phyloP scores from a whole-genome alignment of 2,113 vertebrate species.

The Centropus unirufus region DNA sequence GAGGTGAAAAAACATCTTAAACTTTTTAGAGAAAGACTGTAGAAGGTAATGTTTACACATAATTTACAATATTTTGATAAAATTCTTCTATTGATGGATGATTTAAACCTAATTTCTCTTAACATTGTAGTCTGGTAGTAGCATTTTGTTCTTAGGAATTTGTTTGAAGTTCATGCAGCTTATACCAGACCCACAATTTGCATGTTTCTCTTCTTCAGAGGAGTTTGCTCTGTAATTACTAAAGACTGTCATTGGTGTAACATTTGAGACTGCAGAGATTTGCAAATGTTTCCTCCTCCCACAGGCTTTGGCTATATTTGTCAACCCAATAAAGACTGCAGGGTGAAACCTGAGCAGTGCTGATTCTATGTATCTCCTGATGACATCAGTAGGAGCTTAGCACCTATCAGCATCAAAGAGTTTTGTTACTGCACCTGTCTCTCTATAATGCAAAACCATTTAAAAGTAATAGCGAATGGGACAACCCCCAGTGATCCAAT shows the following conservation, averaged over 20 bases:
- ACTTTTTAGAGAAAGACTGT: background rate
- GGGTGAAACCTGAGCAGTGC: background rate
- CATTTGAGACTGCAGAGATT: background rate
- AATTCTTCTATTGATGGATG: background rate
- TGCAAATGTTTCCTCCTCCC: slow-evolving; percentile 9
- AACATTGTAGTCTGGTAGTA: background rate
- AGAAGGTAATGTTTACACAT: background rate
- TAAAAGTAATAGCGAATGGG: slow-evolving; percentile 20
- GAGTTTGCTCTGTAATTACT: background rate
- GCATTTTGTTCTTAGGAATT: background rate
- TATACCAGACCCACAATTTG: background rate
- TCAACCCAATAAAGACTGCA: background rate
- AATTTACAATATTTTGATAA: background rate
- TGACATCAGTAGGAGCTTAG: slow-evolving; percentile 34
- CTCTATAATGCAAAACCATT: background rate
- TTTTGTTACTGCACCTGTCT: slow-evolving; percentile 23
- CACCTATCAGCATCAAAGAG: background rate
- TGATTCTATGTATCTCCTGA: background rate
- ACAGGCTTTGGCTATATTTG: slow-evolving; percentile 19
- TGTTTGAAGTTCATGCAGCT: background rate
- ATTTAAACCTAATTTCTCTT: background rate
- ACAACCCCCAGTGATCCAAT: background rate
- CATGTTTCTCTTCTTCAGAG: background rate
- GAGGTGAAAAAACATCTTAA: background rate
- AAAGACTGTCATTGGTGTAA: background rate